These are phyloP conservation scores for Forficula auricularia DNA, from an alignment of 1,140 invertebrate genomes.

Conservation along the genomic window DNA sequence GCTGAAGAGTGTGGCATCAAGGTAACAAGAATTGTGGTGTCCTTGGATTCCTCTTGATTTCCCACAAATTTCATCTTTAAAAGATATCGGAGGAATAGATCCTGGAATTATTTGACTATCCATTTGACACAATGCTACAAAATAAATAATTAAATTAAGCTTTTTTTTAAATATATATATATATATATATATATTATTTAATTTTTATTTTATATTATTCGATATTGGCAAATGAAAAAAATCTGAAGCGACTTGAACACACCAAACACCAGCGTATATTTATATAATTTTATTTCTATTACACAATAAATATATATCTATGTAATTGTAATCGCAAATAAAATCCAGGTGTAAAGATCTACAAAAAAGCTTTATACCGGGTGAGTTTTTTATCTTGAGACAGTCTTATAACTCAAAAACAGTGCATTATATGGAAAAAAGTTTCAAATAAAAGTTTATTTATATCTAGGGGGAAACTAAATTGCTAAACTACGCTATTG, in stretches of 20 bases:
- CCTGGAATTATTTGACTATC: slow-evolving; percentile 63
- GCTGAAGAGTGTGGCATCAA: slow-evolving; percentile 87
- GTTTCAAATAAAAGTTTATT: too few relatives aligned
- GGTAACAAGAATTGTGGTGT: slow-evolving; percentile 93
- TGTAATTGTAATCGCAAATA: too few relatives aligned
- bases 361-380: too few relatives aligned
- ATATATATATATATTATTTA: neutral
- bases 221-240: neutral
- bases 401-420: too few relatives aligned
- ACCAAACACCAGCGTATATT: neutral
- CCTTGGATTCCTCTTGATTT: slow-evolving; percentile 86
- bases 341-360: too few relatives aligned
- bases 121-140: slow-evolving; percentile 31
- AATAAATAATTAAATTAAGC: neutral
- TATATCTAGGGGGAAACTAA: too few relatives aligned
- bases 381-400: too few relatives aligned
- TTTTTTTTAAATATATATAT: neutral
- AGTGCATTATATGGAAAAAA: too few relatives aligned
- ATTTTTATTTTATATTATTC: neutral
- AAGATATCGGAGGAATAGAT: slow-evolving; percentile 52
- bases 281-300: neutral
- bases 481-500: too few relatives aligned
- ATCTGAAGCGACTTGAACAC: neutral
- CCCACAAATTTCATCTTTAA: slow-evolving; percentile 44
- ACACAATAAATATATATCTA: neutral